Conservation (phyloP, 2,797 vertebrate genomes). For the Micromesistius poutassou region DNA sequence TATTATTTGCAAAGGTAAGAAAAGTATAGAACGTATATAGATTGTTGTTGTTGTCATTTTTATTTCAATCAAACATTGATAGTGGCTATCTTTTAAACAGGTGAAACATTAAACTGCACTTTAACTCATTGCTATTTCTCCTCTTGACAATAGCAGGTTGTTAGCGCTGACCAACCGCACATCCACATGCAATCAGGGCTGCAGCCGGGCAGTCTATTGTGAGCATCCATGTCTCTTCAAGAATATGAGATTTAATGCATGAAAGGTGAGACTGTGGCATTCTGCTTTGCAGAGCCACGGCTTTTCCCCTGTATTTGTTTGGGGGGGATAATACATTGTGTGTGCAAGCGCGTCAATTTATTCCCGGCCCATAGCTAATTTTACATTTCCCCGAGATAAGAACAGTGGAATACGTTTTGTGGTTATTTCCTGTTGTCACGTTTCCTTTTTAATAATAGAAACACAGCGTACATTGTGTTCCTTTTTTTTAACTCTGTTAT, state of each 20-base stretch:
- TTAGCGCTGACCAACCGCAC: conserved; percentile 55
- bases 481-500: conserved; percentile 11
- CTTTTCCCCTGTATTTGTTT: conserved; percentile 60
- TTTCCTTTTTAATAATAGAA: conserved; percentile 10
- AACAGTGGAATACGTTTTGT: conserved; percentile 39
- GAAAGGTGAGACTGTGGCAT: conserved; percentile 65
- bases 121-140: conserved; percentile 54
- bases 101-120: conserved; percentile 19
- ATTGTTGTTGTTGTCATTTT: neutral
- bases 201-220: conserved; percentile 59
- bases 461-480: conserved; percentile 28
- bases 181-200: conserved; percentile 67
- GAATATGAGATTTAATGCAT: conserved; percentile 64
- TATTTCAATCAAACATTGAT: neutral
- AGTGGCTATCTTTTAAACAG: conserved; percentile 39
- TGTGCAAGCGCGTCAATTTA: conserved; percentile 53
- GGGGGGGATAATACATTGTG: conserved; percentile 49
- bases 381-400: conserved; percentile 53
- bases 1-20: neutral
- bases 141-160: conserved; percentile 57
- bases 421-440: conserved; percentile 18
- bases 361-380: conserved; percentile 48
- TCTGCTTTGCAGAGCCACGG: conserved; percentile 41
- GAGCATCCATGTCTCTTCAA: conserved; percentile 58
- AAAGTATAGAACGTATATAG: neutral